A percentile compares a stretch with the other conserved stretches of the same genome.
These are phyloP conservation scores for Barbus barbus DNA, from an alignment of 2,113 vertebrate genomes.

Conservation along the genomic window DNA sequence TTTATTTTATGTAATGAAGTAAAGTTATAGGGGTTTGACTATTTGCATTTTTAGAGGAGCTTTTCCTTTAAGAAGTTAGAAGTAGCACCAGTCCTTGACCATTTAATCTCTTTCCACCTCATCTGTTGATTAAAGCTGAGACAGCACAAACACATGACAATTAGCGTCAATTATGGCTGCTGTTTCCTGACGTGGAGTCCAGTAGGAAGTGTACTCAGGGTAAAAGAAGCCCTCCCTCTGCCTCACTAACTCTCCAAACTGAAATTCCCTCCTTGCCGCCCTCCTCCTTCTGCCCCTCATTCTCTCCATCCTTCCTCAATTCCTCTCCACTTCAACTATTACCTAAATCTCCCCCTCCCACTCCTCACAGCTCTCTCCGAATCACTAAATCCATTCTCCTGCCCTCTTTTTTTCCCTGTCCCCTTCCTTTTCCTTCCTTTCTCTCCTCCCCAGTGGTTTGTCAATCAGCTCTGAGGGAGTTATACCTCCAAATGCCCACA, in stretches of 20 bases:
- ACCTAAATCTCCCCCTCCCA: conserved; percentile 40
- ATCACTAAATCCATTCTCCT: conserved; percentile 49
- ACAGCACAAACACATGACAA: conserved; percentile 60
- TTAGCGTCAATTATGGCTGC: conserved; percentile 65
- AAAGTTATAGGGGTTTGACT: too few species aligned
- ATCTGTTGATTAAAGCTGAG: conserved; percentile 58
- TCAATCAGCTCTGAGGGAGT: conserved; percentile 45
- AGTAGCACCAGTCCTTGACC: not conserved
- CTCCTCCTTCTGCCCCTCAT: conserved; percentile 22
- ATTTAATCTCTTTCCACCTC: conserved; percentile 47
- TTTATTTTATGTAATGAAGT: too few species aligned
- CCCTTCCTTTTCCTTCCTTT: conserved; percentile 52
- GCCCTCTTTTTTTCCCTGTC: conserved; percentile 6
- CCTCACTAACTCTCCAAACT: not conserved
- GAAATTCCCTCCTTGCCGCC: conserved; percentile 27
- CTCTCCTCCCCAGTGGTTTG: conserved; percentile 28
- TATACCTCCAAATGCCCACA: conserved; percentile 38
- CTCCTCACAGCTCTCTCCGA: conserved; percentile 16
- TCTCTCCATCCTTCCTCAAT: conserved; percentile 44
- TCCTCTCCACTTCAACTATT: conserved; percentile 47
- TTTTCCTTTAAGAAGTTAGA: conserved; percentile 6
- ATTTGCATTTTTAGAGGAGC: not conserved
- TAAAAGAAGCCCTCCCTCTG: conserved; percentile 34
- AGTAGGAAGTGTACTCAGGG: conserved; percentile 51
- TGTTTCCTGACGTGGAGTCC: conserved; percentile 57